phyloP scores from a whole-genome alignment of 2,797 vertebrate genomes.

The Crenuchus spilurus region DNA sequence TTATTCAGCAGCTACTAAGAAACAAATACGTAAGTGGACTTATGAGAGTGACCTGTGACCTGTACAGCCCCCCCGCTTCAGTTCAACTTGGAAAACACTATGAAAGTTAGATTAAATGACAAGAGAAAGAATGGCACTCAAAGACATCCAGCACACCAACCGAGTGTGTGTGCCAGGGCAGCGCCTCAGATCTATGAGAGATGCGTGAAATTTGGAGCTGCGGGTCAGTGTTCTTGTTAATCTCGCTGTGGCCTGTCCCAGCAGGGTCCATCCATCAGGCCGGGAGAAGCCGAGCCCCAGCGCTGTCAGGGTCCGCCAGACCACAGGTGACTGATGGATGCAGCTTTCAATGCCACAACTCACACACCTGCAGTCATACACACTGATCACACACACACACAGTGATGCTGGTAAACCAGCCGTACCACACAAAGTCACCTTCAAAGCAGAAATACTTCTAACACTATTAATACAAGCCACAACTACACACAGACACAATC shows the following conservation, averaged over 20 bases:
- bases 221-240: slow-evolving; percentile 73
- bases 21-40: neutral
- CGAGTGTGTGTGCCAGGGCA: slow-evolving; percentile 9
- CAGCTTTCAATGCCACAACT: slow-evolving; percentile 60
- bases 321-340: slow-evolving; percentile 67
- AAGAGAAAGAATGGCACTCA: neutral
- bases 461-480: too few species aligned
- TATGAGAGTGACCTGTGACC: too few species aligned
- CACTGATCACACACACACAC: slow-evolving; percentile 4
- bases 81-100: neutral
- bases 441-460: neutral
- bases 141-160: slow-evolving; percentile 5
- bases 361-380: slow-evolving; percentile 39
- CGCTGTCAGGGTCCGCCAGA: slow-evolving; percentile 67
- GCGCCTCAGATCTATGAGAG: slow-evolving; percentile 55
- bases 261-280: slow-evolving; percentile 77
- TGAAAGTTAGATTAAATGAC: neutral
- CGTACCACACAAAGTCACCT: neutral
- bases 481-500: too few species aligned
- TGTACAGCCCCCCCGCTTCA: too few species aligned
- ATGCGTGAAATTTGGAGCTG: slow-evolving; percentile 57
- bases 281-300: slow-evolving; percentile 72
- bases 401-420: neutral
- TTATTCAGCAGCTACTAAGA: neutral
- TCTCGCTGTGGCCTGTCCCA: slow-evolving; percentile 74